Conservation (phyloP, 2,797 vertebrate genomes). For the Rhynchonycteris naso region DNA sequence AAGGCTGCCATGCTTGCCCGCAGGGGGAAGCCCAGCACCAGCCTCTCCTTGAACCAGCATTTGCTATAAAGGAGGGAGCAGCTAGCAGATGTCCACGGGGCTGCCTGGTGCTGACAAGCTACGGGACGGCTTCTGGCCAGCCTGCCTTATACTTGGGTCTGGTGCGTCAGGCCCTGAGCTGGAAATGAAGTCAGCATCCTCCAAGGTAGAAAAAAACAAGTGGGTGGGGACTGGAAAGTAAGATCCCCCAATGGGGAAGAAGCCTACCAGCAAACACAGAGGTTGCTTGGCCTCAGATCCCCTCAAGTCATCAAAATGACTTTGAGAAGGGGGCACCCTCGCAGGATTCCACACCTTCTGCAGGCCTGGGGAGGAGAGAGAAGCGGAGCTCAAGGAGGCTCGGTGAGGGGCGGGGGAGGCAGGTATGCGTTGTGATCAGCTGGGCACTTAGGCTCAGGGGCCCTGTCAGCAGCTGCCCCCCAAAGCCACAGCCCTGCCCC, state of each 20-base stretch:
- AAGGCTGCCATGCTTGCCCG: neutral
- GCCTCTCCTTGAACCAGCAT: neutral
- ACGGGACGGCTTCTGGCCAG: neutral
- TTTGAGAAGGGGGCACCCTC: neutral
- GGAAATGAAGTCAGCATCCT: neutral
- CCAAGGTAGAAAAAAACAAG: neutral
- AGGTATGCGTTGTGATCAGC: neutral
- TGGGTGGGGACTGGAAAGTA: neutral
- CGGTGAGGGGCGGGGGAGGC: neutral
- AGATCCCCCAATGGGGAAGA: neutral
- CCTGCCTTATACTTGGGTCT: neutral
- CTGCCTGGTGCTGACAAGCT: neutral
- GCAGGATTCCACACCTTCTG: neutral
- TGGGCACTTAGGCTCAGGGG: neutral
- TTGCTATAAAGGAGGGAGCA: neutral
- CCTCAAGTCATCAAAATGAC: neutral
- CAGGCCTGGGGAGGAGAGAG: neutral
- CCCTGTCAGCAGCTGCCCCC: too few relatives aligned
- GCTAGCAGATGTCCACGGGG: neutral
- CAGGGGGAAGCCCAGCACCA: neutral
- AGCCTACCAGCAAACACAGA: neutral
- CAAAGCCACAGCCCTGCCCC: neutral
- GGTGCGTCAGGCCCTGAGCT: neutral
- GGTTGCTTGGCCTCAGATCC: neutral
- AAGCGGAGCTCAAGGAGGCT: neutral